phyloP scores from a whole-genome alignment of 37 sponge, comb jelly and placozoan genomes.

The Ianthella basta region DNA sequence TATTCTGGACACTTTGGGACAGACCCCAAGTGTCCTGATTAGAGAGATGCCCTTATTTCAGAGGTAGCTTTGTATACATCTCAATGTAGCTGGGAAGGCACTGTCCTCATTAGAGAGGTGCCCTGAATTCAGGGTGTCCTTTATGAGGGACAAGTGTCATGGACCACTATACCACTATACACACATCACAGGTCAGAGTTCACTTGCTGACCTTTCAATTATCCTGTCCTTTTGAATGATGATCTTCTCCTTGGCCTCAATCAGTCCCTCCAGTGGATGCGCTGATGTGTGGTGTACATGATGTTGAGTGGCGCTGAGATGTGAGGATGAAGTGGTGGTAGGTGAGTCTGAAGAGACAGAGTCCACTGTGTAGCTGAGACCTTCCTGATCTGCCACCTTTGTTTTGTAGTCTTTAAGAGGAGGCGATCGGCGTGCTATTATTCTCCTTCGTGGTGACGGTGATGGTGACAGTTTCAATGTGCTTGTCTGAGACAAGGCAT shows the following conservation, averaged over 20 bases:
- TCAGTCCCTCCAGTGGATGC: conserved; percentile 8
- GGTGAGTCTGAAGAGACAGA: neutral
- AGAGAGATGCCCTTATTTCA: too few species aligned
- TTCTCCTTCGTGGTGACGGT: neutral
- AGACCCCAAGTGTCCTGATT: too few species aligned
- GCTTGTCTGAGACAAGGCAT: neutral
- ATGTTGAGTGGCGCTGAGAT: neutral
- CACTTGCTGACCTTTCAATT: conserved; percentile 54
- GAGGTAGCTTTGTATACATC: too few species aligned
- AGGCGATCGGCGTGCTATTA: neutral
- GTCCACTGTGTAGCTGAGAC: too few species aligned
- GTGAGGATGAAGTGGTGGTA: neutral
- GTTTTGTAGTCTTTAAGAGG: neutral
- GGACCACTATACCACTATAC: neutral
- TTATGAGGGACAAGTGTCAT: too few species aligned
- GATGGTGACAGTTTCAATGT: neutral
- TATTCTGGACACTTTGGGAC: too few species aligned
- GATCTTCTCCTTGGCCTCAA: conserved; percentile 44
- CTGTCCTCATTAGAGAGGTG: too few species aligned
- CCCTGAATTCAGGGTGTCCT: too few species aligned
- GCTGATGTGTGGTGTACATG: neutral
- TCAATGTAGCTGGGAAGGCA: too few species aligned
- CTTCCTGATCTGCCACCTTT: too few species aligned
- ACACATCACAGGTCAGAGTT: too few species aligned
- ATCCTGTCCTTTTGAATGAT: conserved; percentile 50